Base-by-base conservation (phyloP, 2,888 invertebrate genomes). In the Diplazon laetatorius region DNA sequence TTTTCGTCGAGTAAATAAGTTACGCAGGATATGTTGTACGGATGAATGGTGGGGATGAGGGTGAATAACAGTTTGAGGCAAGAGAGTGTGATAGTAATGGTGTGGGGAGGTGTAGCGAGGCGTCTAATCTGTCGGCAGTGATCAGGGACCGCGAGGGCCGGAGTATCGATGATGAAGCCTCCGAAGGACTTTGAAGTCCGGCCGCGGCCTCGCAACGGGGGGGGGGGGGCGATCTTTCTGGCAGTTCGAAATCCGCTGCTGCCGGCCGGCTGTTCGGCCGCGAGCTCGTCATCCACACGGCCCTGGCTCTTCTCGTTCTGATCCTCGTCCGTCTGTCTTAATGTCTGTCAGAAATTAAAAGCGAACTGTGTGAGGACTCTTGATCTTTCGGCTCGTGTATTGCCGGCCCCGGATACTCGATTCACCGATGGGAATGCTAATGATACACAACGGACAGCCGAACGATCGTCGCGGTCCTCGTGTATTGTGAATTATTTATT, bases 141-240 rank as follows among this genome's bases (percentile, higher is more conserved):
- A 90, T 91, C 90, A 87, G 87, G 81, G 87, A 86, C 68, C 87
- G 85, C 35, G 68, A 68, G 60, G 48, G 52, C 55, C 83, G 83
- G 84, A 83, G 87, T 89, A 90, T 90, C 90, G 90, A 90, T 89
- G 90, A 89, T 89, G 90, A 90, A 89, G 89, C 88, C 88, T 87
- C 89, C 85, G 86, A 76, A 85, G 83, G 82, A 87, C 89, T 90
- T 90, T 90, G 90, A 90, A 87, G 90, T 90, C 80, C 82, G 80
- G 80, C 89, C 87, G n/a, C n/a, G 89, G 85, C 85, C 81, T 83
- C 90, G 76, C 89, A 82, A 85, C 89, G 85, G 89, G 89, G 88
- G 86, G 85, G 39, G 22, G n/a, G 48, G 88, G 86, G 85, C 20
- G 22, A n/a, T 25, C 66, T 52, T 62, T 42, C 72, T 35, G 68